Evolutionary conservation across 2,797 vertebrate species (phyloP).

Genomic region (Anableps anableps): DNA sequence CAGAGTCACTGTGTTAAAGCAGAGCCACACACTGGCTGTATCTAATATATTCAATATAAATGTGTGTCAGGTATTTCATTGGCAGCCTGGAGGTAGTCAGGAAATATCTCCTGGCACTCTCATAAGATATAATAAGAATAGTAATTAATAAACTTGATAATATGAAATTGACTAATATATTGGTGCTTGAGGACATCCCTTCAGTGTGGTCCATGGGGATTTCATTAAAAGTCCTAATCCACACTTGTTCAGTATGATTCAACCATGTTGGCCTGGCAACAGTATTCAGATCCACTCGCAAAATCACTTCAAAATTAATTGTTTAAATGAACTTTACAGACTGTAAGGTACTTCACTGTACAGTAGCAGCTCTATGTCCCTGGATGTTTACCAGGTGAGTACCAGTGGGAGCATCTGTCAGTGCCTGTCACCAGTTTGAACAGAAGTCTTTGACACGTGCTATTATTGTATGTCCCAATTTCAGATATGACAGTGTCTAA

Average conservation of each 20-base stretch:
- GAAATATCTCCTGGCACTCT: constrained; percentile 64
- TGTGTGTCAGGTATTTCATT: constrained; percentile 66
- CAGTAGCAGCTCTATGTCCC: constrained; percentile 40
- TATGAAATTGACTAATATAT: constrained; percentile 78
- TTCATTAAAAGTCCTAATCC: constrained; percentile 66
- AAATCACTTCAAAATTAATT: constrained; percentile 73
- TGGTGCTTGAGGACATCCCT: constrained; percentile 74
- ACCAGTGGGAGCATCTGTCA: constrained; percentile 69
- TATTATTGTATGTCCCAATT: constrained; percentile 63
- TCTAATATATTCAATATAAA: constrained; percentile 58
- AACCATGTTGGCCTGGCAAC: constrained; percentile 46
- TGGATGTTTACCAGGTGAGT: constrained; percentile 69
- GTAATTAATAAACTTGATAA: constrained; percentile 79
- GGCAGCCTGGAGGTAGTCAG: constrained; percentile 60
- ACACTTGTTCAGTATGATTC: constrained; percentile 50
- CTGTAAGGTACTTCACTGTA: constrained; percentile 25
- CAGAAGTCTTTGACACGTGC: constrained; percentile 67
- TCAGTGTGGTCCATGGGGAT: constrained; percentile 63
- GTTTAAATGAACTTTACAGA: constrained; percentile 50
- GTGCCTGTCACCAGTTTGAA: constrained; percentile 66
- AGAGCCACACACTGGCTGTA: constrained; percentile 19
- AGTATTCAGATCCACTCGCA: constrained; percentile 65
- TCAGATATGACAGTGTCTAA: constrained; percentile 15
- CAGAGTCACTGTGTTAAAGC: constrained; percentile 34
- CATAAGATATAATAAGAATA: constrained; percentile 76